phyloP scores from a whole-genome alignment of 92 coral and sea anemone species.

The Porites cylindrica region DNA sequence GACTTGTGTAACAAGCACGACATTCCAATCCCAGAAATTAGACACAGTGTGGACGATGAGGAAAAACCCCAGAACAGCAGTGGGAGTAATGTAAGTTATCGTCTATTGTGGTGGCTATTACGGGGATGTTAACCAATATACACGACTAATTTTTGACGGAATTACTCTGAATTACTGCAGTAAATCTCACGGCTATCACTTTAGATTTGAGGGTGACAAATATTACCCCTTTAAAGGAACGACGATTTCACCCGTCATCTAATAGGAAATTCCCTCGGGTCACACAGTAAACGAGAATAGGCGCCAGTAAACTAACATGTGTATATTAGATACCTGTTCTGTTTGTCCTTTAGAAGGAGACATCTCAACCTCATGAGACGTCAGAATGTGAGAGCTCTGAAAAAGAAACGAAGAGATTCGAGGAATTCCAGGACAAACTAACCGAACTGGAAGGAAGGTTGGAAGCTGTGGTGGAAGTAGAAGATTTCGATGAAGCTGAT shows the following conservation, averaged over 20 bases:
- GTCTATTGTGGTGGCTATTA: not conserved
- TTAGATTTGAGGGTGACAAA: too few relatives aligned
- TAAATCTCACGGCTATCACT: too few relatives aligned
- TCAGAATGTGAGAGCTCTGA: not conserved
- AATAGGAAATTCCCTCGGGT: too few relatives aligned
- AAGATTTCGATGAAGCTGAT: conserved; percentile 91
- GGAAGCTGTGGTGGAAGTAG: conserved; percentile 86
- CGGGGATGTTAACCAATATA: too few relatives aligned
- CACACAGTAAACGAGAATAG: too few relatives aligned
- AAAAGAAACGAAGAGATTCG: conserved; percentile 19
- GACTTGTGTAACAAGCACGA: conserved; percentile 67
- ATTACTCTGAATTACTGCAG: too few relatives aligned
- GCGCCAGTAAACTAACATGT: not conserved
- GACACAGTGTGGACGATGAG: not conserved
- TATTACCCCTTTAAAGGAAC: too few relatives aligned
- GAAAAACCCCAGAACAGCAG: not conserved
- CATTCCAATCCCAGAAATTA: conserved; percentile 50
- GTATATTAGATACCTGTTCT: not conserved
- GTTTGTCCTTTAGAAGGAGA: not conserved
- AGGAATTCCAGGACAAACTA: conserved; percentile 53
- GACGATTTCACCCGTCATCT: too few relatives aligned
- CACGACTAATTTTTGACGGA: too few relatives aligned
- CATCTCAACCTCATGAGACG: not conserved
- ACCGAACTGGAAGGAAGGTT: conserved; percentile 77
- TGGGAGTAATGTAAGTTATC: not conserved